These are phyloP conservation scores for Gulo gulo DNA, from an alignment of 2,113 vertebrate species.

Conservation along the genomic window DNA sequence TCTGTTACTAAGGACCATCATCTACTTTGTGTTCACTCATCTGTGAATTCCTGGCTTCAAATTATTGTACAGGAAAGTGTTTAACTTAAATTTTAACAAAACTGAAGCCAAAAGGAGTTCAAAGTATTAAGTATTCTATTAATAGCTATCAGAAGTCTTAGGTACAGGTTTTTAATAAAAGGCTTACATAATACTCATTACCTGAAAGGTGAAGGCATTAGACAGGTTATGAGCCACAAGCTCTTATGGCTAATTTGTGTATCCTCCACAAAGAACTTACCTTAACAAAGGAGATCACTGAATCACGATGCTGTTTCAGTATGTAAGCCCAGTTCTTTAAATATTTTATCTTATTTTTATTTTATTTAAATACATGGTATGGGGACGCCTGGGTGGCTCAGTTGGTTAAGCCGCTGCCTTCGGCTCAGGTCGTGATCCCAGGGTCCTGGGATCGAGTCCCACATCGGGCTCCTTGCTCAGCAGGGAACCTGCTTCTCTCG, in stretches of 20 bases:
- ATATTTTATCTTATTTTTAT: neutral
- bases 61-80: neutral
- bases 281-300: neutral
- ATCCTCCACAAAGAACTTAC: neutral
- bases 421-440: too few species aligned
- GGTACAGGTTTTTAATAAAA: slow-evolving; percentile 15
- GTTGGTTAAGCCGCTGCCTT: too few species aligned
- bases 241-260: neutral
- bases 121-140: neutral
- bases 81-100: slow-evolving; percentile 40
- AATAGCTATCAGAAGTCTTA: slow-evolving; percentile 12
- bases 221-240: neutral
- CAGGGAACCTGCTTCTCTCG: too few species aligned
- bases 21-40: neutral
- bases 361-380: neutral
- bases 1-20: neutral
- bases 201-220: neutral
- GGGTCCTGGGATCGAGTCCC: too few species aligned
- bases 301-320: neutral
- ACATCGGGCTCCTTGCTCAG: too few species aligned
- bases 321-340: neutral
- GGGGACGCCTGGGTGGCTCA: too few species aligned
- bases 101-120: neutral
- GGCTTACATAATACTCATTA: neutral
- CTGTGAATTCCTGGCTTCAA: neutral